These are phyloP conservation scores for Pampus argenteus DNA, from an alignment of 2,797 vertebrate species.

Conservation along the genomic window DNA sequence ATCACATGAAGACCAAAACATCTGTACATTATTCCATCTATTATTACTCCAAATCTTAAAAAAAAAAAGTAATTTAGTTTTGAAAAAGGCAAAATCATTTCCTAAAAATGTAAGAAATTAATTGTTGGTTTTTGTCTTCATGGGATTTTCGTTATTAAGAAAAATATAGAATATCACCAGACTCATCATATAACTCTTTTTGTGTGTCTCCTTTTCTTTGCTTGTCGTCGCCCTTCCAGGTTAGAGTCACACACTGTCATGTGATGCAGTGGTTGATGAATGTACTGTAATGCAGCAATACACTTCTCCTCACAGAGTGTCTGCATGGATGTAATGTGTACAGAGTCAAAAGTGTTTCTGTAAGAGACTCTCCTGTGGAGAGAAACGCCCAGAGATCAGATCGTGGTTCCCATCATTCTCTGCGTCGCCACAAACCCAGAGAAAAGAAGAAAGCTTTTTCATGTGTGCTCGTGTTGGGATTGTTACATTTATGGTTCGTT, in stretches of 20 bases:
- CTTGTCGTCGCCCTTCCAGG: slow-evolving; percentile 20
- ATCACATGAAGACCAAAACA: slow-evolving; percentile 23
- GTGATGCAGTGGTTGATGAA: slow-evolving; percentile 63
- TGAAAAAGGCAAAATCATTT: not conserved
- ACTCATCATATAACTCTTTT: slow-evolving; percentile 14
- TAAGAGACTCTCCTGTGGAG: slow-evolving; percentile 77
- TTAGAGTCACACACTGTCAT: slow-evolving; percentile 50
- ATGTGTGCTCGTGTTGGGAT: slow-evolving; percentile 65
- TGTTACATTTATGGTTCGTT: slow-evolving; percentile 76
- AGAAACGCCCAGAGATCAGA: slow-evolving; percentile 53
- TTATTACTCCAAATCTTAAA: too few relatives aligned
- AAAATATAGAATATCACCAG: slow-evolving; percentile 11
- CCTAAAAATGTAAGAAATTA: not conserved
- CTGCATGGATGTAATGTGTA: slow-evolving; percentile 56
- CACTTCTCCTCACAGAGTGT: slow-evolving; percentile 53
- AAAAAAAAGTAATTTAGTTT: not conserved
- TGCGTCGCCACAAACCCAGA: slow-evolving; percentile 42
- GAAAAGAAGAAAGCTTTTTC: slow-evolving; percentile 56
- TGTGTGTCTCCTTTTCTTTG: slow-evolving; percentile 19
- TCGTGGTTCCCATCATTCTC: slow-evolving; percentile 60
- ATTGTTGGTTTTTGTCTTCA: not conserved
- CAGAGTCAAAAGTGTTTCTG: slow-evolving; percentile 50
- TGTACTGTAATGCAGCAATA: slow-evolving; percentile 79
- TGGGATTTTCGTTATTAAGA: slow-evolving; percentile 27
- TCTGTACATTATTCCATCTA: too few relatives aligned